Conservation (phyloP, 2,888 invertebrate species). For the Dorcus hopei region DNA sequence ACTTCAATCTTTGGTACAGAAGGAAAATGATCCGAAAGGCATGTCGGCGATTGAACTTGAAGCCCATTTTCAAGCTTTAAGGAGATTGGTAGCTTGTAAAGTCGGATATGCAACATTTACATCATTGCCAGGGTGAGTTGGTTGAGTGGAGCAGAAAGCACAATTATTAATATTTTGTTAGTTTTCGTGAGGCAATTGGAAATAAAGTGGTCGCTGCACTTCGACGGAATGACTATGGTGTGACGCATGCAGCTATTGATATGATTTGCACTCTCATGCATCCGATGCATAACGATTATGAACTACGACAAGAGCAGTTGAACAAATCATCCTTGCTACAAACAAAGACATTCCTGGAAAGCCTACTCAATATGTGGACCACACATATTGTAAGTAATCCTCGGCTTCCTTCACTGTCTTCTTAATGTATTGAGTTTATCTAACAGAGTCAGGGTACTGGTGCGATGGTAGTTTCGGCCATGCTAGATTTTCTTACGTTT, state of each 20-base stretch:
- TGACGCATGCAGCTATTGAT: conserved; percentile 95
- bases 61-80: conserved; percentile 91
- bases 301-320: conserved; percentile 94
- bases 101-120: conserved; percentile 97
- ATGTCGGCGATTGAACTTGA: conserved; percentile 75
- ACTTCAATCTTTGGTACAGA: conserved; percentile 77
- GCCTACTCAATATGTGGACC: conserved; percentile 91
- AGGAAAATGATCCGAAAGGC: conserved; percentile 62
- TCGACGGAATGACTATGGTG: conserved; percentile 81
- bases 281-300: conserved; percentile 96
- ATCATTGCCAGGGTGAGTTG: conserved; percentile 71
- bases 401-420: neutral
- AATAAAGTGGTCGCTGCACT: conserved; percentile 87
- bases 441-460: conserved; percentile 85
- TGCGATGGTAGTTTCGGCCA: conserved; percentile 92
- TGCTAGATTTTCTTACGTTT: conserved; percentile 98
- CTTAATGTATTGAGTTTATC: conserved; percentile 9
- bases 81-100: conserved; percentile 93
- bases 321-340: conserved; percentile 96
- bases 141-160: neutral
- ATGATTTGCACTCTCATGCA: conserved; percentile 98
- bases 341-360: conserved; percentile 87
- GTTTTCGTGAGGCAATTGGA: conserved; percentile 94
- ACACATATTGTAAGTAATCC: conserved; percentile 77
- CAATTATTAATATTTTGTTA: conserved; percentile 40